Evolutionary conservation across 2,113 vertebrate genomes (phyloP), one percentile per base, ranked within the genome.

Genomic region (Bothrops jararaca): DNA sequence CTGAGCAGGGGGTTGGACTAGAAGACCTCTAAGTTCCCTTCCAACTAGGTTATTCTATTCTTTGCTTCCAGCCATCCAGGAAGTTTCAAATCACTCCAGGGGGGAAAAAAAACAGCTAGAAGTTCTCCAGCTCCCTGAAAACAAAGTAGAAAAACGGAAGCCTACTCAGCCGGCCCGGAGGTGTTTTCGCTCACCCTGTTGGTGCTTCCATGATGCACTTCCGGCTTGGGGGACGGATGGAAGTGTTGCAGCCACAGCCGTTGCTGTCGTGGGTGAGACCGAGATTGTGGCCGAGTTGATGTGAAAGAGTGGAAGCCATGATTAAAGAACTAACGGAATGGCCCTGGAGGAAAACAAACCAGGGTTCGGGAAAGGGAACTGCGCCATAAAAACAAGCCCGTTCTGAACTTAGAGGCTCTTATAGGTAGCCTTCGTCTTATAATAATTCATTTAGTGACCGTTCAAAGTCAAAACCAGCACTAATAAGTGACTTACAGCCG

Each of bases 201-300:
- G 98, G 98, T 0, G 96, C 97, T 50, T 99, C 98, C 99, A 99
- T 99, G 97, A 99, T 99, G 96, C 99, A 99, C 91, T 98, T 98
- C 0, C 98, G 98, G 26, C 98, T 97, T 0, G 98, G 98, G 0
- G 96, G 96, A 0, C 98, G 98, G 9, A 93, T 98, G 23, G 97
- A 92, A 39, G 99, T 99, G 93, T 97, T 85, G 18, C 99, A 99
- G 92, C 86, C 95, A 3, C 98, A 98, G 0, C 98, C 97, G 0
- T 96, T 13, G 0, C 97, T 91, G 93, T 99, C 98, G 0, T 99
- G 99, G 87, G 95, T 98, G 97, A 99, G 98, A 88, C 99, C 99
- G 91, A 99, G 96, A 96, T 98, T 99, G 95, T 99, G 99, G 9
- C 99, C 99, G 0, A 99, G 96, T 94, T 99, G 98, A 1, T 99